phyloP scores from a whole-genome alignment of 2,888 invertebrate species.

The Artemia sinica region DNA sequence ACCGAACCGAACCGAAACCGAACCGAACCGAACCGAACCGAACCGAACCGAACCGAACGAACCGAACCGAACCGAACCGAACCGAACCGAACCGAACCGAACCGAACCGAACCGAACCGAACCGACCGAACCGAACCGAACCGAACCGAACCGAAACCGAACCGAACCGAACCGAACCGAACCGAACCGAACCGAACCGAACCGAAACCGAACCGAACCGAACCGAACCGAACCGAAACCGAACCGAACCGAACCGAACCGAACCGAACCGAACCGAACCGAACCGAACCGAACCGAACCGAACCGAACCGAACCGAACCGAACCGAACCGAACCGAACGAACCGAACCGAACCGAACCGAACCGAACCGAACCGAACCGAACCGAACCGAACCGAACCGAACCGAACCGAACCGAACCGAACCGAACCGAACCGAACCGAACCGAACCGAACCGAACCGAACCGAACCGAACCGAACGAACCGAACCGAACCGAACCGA shows the following conservation, averaged over 20 bases:
- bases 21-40: slow-evolving; percentile 8
- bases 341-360: slow-evolving; percentile 4
- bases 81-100: slow-evolving; percentile 8
- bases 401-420: slow-evolving; percentile 5
- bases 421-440: slow-evolving; percentile 5
- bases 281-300: slow-evolving; percentile 9
- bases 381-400: slow-evolving; percentile 9
- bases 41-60: too few species aligned
- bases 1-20: too few species aligned
- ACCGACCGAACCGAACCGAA: slow-evolving; percentile 9
- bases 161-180: slow-evolving; percentile 8
- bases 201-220: too few species aligned
- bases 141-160: too few species aligned
- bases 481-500: too few species aligned
- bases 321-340: too few species aligned
- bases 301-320: slow-evolving; percentile 5
- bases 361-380: slow-evolving; percentile 9
- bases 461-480: too few species aligned
- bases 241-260: too few species aligned
- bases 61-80: too few species aligned
- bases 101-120: slow-evolving; percentile 9
- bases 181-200: too few species aligned
- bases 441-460: slow-evolving; percentile 9
- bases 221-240: too few species aligned
- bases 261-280: slow-evolving; percentile 9